Conservation (phyloP, 1,140 invertebrate species). For the Spodoptera litura region DNA sequence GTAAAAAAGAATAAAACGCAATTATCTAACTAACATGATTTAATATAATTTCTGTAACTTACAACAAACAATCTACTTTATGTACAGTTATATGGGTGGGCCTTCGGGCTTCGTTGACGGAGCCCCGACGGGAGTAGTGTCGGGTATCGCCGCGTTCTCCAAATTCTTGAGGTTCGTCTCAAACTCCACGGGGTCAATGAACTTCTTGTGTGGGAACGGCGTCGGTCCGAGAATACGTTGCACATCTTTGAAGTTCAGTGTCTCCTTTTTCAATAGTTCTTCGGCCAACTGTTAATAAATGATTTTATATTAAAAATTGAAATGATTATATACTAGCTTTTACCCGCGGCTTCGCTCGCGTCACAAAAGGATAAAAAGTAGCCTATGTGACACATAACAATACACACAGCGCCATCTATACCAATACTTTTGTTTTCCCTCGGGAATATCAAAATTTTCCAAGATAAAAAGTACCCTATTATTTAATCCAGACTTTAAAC, state of each 20-base stretch:
- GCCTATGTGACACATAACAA: no score
- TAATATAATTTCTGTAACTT: conserved; percentile 30
- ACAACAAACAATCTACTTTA: conserved; percentile 22
- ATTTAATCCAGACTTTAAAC: no score
- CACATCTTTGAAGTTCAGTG: conserved; percentile 96
- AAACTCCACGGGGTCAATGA: conserved; percentile 92
- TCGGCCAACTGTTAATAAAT: conserved; percentile 91
- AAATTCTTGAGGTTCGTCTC: conserved; percentile 87
- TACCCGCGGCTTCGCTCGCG: no score
- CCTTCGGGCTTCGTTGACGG: conserved; percentile 69
- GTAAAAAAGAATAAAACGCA: neutral
- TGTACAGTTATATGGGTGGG: conserved; percentile 51
- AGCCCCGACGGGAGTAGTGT: conserved; percentile 57
- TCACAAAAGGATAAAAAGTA: no score
- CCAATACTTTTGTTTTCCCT: no score
- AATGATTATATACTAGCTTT: no score
- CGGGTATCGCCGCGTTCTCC: conserved; percentile 64
- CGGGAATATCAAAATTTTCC: no score
- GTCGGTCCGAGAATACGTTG: conserved; percentile 96
- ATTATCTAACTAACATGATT: conserved; percentile 35
- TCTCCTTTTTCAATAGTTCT: conserved; percentile 95
- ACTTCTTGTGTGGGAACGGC: conserved; percentile 91
- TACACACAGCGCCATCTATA: no score
- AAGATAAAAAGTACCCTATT: no score
- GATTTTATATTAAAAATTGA: conserved; percentile 30